These are phyloP conservation scores for Catharus ustulatus DNA, from an alignment of 2,797 vertebrate species.

Conservation along the genomic window DNA sequence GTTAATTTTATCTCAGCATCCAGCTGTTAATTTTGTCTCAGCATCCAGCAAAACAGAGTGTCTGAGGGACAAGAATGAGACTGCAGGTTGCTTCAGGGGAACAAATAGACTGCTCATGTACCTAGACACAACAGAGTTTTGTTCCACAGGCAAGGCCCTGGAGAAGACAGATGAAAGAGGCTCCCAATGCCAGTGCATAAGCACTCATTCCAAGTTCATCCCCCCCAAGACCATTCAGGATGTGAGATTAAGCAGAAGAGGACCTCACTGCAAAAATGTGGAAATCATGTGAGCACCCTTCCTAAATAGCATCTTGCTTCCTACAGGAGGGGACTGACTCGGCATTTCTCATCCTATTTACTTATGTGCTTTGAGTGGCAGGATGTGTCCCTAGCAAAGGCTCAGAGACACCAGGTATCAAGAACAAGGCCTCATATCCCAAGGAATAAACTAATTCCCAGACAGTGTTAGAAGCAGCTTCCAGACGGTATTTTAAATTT, in stretches of 20 bases:
- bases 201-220: conserved; percentile 7
- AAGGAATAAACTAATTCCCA: background rate
- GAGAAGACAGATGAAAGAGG: background rate
- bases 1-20: background rate
- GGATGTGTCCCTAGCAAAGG: background rate
- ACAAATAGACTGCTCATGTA: background rate
- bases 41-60: background rate
- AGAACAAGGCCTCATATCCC: background rate
- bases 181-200: background rate
- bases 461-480: background rate
- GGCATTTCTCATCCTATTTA: background rate
- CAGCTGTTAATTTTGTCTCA: background rate
- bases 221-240: background rate
- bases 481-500: background rate
- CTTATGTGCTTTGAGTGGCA: background rate
- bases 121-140: background rate
- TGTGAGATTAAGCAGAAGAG: conserved; percentile 6
- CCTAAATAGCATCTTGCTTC: background rate
- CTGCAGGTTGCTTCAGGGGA: background rate
- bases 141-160: background rate
- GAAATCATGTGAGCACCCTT: conserved; percentile 63
- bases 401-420: background rate
- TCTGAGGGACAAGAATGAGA: background rate
- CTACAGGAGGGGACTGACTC: background rate
- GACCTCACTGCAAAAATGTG: conserved; percentile 34